Conservation (phyloP, 2,888 invertebrate genomes). For the Heteropelma amictum region DNA sequence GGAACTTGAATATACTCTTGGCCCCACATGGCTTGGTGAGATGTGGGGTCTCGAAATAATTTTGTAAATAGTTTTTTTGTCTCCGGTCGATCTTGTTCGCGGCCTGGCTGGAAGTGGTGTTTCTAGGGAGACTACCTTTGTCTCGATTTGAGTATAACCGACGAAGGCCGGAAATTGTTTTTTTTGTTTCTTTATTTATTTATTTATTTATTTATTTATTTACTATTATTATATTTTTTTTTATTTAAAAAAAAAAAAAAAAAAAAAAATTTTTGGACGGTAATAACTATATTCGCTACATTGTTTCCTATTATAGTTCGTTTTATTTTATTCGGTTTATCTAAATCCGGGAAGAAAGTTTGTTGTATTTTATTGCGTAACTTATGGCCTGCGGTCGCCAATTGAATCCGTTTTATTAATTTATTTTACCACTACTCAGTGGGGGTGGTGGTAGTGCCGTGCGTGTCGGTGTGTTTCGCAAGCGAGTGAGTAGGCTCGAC, state of each 20-base stretch:
- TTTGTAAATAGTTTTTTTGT: background rate
- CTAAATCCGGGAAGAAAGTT: too few relatives aligned
- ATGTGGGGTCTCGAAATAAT: background rate
- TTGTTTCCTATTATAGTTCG: too few relatives aligned
- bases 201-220: background rate
- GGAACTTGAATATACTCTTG: too few relatives aligned
- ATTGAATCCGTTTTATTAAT: background rate
- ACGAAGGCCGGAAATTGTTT: background rate
- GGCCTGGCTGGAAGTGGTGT: background rate
- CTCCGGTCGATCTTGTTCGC: background rate
- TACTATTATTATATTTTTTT: too few relatives aligned
- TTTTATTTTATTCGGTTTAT: too few relatives aligned
- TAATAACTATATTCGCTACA: too few relatives aligned
- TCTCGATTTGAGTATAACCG: background rate
- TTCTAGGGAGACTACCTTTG: background rate
- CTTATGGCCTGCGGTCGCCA: background rate
- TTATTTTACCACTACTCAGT: too few relatives aligned
- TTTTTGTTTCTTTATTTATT: background rate
- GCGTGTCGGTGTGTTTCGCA: background rate
- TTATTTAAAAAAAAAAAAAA: too few relatives aligned
- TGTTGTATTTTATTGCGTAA: background rate
- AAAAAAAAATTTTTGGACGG: too few relatives aligned
- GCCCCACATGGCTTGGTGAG: background rate
- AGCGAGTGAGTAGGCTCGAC: background rate
- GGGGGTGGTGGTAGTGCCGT: background rate